Conservation (phyloP, 1,140 invertebrate species). For the Penaeus chinensis region DNA sequence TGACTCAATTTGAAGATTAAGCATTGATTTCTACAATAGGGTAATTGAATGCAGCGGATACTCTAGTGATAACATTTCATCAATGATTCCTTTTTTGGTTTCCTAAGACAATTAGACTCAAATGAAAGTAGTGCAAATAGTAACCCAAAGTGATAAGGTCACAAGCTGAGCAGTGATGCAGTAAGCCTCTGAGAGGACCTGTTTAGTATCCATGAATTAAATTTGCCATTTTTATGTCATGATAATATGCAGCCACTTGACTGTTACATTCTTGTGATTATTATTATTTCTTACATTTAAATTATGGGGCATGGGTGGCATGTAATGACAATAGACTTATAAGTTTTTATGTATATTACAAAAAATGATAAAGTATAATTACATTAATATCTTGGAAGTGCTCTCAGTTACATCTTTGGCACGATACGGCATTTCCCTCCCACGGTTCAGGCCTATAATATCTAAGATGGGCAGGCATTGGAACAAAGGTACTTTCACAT, state of each 20-base stretch:
- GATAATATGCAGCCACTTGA: too few relatives aligned
- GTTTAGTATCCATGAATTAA: too few relatives aligned
- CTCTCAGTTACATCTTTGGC: conserved; percentile 41
- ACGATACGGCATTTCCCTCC: conserved; percentile 32
- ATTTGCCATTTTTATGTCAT: too few relatives aligned
- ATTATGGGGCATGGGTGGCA: conserved; percentile 27
- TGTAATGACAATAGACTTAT: conserved; percentile 34
- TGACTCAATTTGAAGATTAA: too few relatives aligned
- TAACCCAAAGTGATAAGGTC: not conserved
- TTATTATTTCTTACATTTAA: not conserved
- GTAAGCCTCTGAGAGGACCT: too few relatives aligned
- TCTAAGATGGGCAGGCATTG: conserved; percentile 20
- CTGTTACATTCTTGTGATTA: too few relatives aligned
- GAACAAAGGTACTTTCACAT: not conserved
- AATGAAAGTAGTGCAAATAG: not conserved
- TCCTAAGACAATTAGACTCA: not conserved
- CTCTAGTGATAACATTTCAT: too few relatives aligned
- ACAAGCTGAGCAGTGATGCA: too few relatives aligned
- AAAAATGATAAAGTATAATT: conserved; percentile 45
- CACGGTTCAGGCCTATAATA: conserved; percentile 17
- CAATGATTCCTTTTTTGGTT: not conserved
- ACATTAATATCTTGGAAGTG: conserved; percentile 47
- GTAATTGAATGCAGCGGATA: too few relatives aligned
- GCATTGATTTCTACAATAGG: too few relatives aligned
- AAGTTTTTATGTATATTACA: conserved; percentile 41